Conservation (phyloP, 1,140 invertebrate species). For the Drosophila tani region DNA sequence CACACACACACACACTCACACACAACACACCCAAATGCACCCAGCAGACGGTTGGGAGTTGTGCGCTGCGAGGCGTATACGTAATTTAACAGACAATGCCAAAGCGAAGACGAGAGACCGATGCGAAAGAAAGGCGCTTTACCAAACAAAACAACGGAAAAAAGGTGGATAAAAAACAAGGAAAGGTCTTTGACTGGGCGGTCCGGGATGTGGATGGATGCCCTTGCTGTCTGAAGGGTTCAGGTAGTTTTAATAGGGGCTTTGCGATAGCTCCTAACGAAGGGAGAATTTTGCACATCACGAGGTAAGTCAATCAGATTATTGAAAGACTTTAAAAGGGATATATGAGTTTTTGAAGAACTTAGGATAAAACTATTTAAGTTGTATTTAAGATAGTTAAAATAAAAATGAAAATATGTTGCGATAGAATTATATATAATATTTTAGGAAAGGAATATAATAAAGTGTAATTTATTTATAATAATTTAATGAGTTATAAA, state of each 20-base stretch:
- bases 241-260: conserved; percentile 18
- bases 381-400: too few species aligned
- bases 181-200: conserved; percentile 76
- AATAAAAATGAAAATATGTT: too few species aligned
- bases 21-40: conserved; percentile 26
- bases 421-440: too few species aligned
- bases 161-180: conserved; percentile 50
- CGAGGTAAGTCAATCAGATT: neutral
- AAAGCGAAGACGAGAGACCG: conserved; percentile 42
- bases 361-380: neutral
- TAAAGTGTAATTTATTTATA: too few species aligned
- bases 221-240: conserved; percentile 21
- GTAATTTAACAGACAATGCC: conserved; percentile 79
- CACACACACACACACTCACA: conserved; percentile 25
- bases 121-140: conserved; percentile 47
- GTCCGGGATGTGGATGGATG: conserved; percentile 26
- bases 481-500: too few species aligned
- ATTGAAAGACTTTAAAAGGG: neutral
- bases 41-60: conserved; percentile 44
- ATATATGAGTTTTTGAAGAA: neutral
- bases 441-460: too few species aligned
- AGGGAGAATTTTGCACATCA: neutral
- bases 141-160: conserved; percentile 44
- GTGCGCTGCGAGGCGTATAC: conserved; percentile 76
- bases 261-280: conserved; percentile 5